Percentiles rank a stretch among this genome's conserved stretches.
Conservation (phyloP, 2,888 invertebrate species). For the Panzeria rudis region DNA sequence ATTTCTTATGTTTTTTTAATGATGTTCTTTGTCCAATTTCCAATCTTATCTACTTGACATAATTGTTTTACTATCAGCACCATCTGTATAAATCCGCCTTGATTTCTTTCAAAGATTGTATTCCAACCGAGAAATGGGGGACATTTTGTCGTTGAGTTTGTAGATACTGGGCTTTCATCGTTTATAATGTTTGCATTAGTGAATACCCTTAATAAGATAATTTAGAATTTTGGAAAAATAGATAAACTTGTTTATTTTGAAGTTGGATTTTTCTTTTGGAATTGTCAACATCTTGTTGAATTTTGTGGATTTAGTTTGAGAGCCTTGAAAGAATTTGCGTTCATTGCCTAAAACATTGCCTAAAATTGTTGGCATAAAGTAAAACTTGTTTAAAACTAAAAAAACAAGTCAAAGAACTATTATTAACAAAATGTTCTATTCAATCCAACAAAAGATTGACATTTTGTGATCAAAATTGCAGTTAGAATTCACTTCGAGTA, state of each 20-base stretch:
- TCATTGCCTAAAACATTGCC: not conserved
- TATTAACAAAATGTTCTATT: not conserved
- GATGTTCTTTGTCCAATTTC: not conserved
- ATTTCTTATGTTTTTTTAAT: not conserved
- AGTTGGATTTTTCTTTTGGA: not conserved
- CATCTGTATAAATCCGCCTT: no score
- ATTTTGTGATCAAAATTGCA: not conserved
- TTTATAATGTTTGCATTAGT: not conserved
- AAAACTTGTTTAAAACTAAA: not conserved
- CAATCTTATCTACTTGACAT: no score
- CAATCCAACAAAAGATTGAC: not conserved
- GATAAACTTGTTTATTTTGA: not conserved
- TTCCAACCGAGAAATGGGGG: no score
- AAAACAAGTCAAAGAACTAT: not conserved
- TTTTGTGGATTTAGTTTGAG: not conserved
- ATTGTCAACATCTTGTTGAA: not conserved
- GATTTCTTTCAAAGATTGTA: no score
- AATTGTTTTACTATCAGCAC: no score
- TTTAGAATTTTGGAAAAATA: not conserved
- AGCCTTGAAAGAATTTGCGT: slow-evolving; percentile 8
- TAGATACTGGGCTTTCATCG: no score
- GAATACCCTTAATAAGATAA: not conserved
- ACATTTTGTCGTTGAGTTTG: no score
- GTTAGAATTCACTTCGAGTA: not conserved
- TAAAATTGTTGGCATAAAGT: not conserved